Evolutionary conservation across 2,113 vertebrate genomes (phyloP).

Genomic region (Tachysurus vachellii): DNA sequence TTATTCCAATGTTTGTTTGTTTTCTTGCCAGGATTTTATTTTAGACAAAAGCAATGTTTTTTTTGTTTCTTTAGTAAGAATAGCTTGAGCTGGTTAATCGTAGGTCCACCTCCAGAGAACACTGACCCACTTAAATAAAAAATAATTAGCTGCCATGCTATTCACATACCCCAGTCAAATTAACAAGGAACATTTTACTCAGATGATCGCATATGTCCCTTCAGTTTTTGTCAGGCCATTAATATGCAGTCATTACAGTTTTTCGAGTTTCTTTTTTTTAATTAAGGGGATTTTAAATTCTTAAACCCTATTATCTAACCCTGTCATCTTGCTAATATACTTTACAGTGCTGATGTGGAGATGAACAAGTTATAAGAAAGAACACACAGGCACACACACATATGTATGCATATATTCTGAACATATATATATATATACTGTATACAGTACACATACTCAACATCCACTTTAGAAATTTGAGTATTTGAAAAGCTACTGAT

Average conservation of each 20-base stretch:
- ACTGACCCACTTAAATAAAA: conserved; percentile 75
- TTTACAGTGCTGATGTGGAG: background rate
- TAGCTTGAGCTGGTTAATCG: conserved; percentile 69
- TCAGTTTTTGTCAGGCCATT: conserved; percentile 19
- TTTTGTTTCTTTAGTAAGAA: conserved; percentile 27
- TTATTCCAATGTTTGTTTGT: background rate
- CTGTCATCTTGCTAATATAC: background rate
- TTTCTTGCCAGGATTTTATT: background rate
- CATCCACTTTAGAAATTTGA: background rate
- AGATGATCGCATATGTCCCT: conserved; percentile 46
- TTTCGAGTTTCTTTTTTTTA: no score
- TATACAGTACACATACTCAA: background rate
- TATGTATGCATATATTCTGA: no score
- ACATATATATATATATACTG: no score
- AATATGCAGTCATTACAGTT: background rate
- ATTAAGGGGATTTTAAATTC: background rate
- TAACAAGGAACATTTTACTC: conserved; percentile 48
- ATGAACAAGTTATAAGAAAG: background rate
- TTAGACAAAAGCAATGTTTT: conserved; percentile 16
- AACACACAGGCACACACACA: background rate
- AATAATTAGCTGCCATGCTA: conserved; percentile 78
- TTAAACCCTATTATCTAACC: background rate
- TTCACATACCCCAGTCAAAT: conserved; percentile 66
- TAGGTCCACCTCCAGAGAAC: conserved; percentile 72
- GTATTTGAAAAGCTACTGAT: background rate